phyloP scores from a whole-genome alignment of 2,888 invertebrate genomes.

The Bombyx huttoni region DNA sequence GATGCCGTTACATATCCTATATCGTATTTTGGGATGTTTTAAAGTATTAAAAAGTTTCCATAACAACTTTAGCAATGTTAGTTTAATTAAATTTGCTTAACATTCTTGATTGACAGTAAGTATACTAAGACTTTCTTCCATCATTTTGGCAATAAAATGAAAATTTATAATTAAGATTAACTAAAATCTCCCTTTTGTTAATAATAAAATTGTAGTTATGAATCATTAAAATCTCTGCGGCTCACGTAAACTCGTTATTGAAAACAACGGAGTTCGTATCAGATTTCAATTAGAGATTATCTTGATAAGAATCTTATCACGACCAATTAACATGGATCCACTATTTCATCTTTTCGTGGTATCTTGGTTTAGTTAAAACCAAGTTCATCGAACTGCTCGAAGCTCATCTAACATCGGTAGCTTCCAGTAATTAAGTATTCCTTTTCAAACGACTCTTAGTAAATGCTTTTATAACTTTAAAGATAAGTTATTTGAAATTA shows the following conservation, averaged over 20 bases:
- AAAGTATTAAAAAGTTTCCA: no score
- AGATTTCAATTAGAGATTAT: constrained; percentile 42
- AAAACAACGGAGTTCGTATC: constrained; percentile 26
- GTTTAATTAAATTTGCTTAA: no score
- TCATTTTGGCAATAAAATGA: no score
- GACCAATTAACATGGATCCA: constrained; percentile 15
- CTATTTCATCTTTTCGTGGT: constrained; percentile 6
- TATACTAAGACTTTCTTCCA: no score
- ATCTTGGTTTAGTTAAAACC: constrained; percentile 6
- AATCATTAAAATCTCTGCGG: constrained; percentile 8
- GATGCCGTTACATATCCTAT: no score
- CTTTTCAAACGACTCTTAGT: constrained; percentile 21
- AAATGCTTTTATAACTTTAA: constrained; percentile 22
- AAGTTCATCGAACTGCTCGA: constrained; percentile 17
- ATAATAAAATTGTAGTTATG: background rate
- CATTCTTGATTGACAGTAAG: no score
- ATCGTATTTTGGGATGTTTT: no score
- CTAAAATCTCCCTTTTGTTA: background rate
- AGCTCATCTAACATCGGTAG: constrained; percentile 20
- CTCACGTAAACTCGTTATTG: constrained; percentile 16
- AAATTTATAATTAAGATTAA: no score
- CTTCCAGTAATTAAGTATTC: constrained; percentile 8
- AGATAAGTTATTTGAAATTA: constrained; percentile 13
- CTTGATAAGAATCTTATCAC: constrained; percentile 27
- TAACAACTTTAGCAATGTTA: no score